Evolutionary conservation across 2,113 vertebrate genomes (phyloP).

Genomic region (Gymnorhina tibicen): DNA sequence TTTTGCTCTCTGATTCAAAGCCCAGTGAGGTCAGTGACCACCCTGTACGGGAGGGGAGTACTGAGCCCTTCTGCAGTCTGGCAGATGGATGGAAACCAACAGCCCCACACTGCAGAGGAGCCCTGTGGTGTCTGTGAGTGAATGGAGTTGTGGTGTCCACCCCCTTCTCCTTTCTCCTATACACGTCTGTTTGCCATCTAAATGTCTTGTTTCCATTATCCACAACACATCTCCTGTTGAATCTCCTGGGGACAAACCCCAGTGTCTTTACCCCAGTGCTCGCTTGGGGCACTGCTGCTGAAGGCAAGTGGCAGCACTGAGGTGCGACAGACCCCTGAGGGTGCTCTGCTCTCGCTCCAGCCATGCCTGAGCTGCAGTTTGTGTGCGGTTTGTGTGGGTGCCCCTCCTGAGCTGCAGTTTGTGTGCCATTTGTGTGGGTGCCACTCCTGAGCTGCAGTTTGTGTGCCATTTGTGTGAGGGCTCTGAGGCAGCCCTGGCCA

Average conservation of each 20-base stretch:
- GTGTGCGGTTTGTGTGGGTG: neutral
- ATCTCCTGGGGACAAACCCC: neutral
- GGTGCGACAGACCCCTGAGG: rapidly evolving
- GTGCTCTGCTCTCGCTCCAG: rapidly evolving
- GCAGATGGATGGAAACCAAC: neutral
- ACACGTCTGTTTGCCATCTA: rapidly evolving
- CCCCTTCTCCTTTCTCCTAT: neutral
- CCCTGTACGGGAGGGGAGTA: neutral
- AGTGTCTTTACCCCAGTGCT: rapidly evolving
- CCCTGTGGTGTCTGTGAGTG: rapidly evolving
- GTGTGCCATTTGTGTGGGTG: no score
- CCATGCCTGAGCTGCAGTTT: rapidly evolving
- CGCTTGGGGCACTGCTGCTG: rapidly evolving
- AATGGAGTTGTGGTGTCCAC: rapidly evolving
- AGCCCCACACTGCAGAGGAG: rapidly evolving
- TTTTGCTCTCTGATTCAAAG: neutral
- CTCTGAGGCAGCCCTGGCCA: rapidly evolving
- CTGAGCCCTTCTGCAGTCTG: neutral
- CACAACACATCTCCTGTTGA: neutral
- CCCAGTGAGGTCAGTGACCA: neutral
- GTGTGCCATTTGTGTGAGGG: neutral
- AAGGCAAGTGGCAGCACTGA: rapidly evolving
- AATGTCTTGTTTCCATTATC: no score
- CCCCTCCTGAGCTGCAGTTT: no score
- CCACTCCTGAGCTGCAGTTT: no score